These are phyloP conservation scores for Disparrhopalites patrizii DNA, from an alignment of 2,888 invertebrate species.

Conservation along the genomic window DNA sequence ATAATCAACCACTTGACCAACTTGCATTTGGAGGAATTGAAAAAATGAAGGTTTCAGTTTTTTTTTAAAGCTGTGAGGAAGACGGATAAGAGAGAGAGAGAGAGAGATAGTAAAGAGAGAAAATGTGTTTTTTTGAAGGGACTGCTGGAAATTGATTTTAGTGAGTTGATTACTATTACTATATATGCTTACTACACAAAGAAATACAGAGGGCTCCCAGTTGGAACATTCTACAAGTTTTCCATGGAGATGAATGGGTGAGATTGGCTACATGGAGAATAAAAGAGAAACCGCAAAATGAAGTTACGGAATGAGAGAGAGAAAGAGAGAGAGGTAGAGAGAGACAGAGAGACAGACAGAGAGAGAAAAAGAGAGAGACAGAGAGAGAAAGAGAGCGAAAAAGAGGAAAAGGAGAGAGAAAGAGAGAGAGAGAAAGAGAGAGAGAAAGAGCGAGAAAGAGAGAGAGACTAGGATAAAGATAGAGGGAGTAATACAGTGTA, in stretches of 20 bases:
- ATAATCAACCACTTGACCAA: slow-evolving; percentile 23
- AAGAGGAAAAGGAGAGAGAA: neutral
- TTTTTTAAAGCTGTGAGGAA: too few relatives aligned
- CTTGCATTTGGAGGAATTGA: slow-evolving; percentile 13
- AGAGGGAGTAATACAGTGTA: slow-evolving; percentile 8
- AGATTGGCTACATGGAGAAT: slow-evolving; percentile 2
- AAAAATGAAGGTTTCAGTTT: slow-evolving; percentile 7
- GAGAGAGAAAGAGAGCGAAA: neutral
- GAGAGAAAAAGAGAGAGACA: neutral
- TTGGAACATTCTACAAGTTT: too few relatives aligned
- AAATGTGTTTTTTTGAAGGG: neutral
- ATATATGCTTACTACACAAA: too few relatives aligned
- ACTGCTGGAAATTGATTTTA: slow-evolving; percentile 10
- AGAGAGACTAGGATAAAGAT: neutral
- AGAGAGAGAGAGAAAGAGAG: neutral
- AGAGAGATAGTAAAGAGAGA: too few relatives aligned
- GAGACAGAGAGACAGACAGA: slow-evolving; percentile 8
- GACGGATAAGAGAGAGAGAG: too few relatives aligned
- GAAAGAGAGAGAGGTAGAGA: too few relatives aligned
- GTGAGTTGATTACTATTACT: too few relatives aligned
- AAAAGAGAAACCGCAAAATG: slow-evolving; percentile 22
- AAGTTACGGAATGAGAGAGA: slow-evolving; percentile 2
- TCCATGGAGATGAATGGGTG: too few relatives aligned
- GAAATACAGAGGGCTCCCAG: neutral
- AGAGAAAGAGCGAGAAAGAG: neutral